These are phyloP conservation scores for Phenganax stokvisi DNA, from an alignment of 92 coral and sea anemone genomes.

Conservation along the genomic window DNA sequence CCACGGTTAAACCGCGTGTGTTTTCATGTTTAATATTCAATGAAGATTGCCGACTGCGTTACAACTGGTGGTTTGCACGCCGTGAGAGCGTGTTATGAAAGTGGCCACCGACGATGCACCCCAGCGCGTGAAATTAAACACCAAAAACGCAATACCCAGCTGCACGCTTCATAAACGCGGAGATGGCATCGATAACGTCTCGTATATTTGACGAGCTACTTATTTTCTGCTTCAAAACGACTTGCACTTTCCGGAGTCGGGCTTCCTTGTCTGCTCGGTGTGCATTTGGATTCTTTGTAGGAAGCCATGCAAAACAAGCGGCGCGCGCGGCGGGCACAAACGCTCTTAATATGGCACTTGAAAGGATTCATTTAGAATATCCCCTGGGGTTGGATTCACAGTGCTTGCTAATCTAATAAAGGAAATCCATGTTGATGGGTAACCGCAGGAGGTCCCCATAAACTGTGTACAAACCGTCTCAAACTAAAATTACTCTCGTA, in stretches of 20 bases:
- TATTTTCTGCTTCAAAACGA: not conserved
- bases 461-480: slow-evolving; percentile 36
- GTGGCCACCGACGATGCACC: slow-evolving; percentile 38
- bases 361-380: slow-evolving; percentile 41
- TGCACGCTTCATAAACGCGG: slow-evolving; percentile 39
- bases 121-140: slow-evolving; percentile 40
- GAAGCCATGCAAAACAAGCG: slow-evolving; percentile 25
- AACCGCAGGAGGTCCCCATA: slow-evolving; percentile 38
- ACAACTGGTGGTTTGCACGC: slow-evolving; percentile 15
- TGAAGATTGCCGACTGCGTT: slow-evolving; percentile 23
- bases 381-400: slow-evolving; percentile 44
- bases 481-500: slow-evolving; percentile 4
- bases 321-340: slow-evolving; percentile 37
- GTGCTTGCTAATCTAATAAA: slow-evolving; percentile 38
- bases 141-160: slow-evolving; percentile 29
- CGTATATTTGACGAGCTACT: slow-evolving; percentile 9
- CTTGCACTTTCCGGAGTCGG: not conserved
- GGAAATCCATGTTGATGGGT: slow-evolving; percentile 43
- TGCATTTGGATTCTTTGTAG: not conserved
- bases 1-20: slow-evolving; percentile 8
- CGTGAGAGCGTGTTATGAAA: slow-evolving; percentile 27
- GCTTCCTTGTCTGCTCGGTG: not conserved
- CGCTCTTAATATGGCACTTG: slow-evolving; percentile 36
- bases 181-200: slow-evolving; percentile 27
- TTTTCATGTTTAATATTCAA: slow-evolving; percentile 25